These are phyloP conservation scores for Shargacucullia verbasci DNA, from an alignment of 2,888 invertebrate species.

Conservation along the genomic window DNA sequence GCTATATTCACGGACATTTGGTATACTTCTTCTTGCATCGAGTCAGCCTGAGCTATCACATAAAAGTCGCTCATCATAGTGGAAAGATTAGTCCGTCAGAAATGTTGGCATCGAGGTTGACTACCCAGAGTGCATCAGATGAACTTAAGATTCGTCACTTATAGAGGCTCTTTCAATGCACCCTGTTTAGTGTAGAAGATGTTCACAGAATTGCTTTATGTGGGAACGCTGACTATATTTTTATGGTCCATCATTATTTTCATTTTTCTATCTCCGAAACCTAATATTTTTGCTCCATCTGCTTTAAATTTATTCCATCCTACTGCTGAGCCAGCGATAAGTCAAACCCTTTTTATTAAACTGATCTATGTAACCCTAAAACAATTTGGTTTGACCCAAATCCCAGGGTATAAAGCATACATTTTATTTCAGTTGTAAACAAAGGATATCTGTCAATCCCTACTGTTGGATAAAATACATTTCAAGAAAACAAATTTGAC, in stretches of 20 bases:
- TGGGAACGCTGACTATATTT: too few relatives aligned
- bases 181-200: too few relatives aligned
- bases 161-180: too few relatives aligned
- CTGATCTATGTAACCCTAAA: slow-evolving; percentile 16
- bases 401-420: slow-evolving; percentile 5
- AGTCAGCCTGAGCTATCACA: too few relatives aligned
- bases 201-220: too few relatives aligned
- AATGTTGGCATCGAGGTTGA: too few relatives aligned
- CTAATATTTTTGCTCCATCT: neutral
- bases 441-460: slow-evolving; percentile 24
- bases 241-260: neutral
- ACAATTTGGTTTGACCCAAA: slow-evolving; percentile 25
- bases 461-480: slow-evolving; percentile 15
- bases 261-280: neutral
- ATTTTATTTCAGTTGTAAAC: slow-evolving; percentile 42
- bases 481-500: neutral
- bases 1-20: too few relatives aligned
- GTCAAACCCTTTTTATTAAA: slow-evolving; percentile 7
- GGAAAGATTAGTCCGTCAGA: too few relatives aligned
- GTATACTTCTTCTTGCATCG: too few relatives aligned
- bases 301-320: neutral
- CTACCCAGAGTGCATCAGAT: too few relatives aligned
- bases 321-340: neutral
- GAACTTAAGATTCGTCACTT: too few relatives aligned
- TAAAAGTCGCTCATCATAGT: too few relatives aligned